Evolutionary conservation across 2,113 vertebrate genomes (phyloP).

Genomic region (Rhipidura dahli): DNA sequence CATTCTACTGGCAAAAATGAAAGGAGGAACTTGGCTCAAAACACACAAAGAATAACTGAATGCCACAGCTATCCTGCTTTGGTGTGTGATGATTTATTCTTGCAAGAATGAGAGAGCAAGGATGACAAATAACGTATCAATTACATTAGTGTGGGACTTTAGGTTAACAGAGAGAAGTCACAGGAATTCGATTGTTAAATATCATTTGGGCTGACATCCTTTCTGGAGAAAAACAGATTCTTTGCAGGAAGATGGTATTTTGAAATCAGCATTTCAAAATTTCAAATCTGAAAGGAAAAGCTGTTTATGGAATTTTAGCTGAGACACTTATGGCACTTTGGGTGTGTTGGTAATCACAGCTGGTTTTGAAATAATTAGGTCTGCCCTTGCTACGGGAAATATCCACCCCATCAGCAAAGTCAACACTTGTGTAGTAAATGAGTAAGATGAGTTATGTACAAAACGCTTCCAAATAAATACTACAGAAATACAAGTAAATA

Average conservation of each 20-base stretch:
- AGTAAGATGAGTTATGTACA: background rate
- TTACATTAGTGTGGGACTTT: background rate
- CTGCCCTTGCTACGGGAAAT: background rate
- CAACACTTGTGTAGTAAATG: background rate
- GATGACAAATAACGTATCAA: constrained; percentile 45
- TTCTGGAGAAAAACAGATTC: background rate
- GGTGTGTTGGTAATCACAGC: background rate
- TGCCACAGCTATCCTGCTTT: background rate
- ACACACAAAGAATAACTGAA: background rate
- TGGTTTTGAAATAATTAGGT: constrained; percentile 8
- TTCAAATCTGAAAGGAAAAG: constrained; percentile 20
- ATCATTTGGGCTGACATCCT: background rate
- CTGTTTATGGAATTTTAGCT: background rate
- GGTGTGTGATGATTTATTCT: background rate
- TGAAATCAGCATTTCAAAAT: constrained; percentile 27
- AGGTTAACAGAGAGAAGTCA: background rate
- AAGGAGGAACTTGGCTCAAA: background rate
- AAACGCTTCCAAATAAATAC: background rate
- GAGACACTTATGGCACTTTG: background rate
- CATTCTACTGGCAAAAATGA: background rate
- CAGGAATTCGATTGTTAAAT: background rate
- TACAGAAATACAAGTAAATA: background rate
- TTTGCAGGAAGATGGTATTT: background rate
- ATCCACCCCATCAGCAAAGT: background rate
- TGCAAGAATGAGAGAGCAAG: background rate